A percentile compares a stretch with the other conserved stretches of the same genome.
Conservation (phyloP, 2,113 vertebrate species). For the Illadopsis cleaveri region DNA sequence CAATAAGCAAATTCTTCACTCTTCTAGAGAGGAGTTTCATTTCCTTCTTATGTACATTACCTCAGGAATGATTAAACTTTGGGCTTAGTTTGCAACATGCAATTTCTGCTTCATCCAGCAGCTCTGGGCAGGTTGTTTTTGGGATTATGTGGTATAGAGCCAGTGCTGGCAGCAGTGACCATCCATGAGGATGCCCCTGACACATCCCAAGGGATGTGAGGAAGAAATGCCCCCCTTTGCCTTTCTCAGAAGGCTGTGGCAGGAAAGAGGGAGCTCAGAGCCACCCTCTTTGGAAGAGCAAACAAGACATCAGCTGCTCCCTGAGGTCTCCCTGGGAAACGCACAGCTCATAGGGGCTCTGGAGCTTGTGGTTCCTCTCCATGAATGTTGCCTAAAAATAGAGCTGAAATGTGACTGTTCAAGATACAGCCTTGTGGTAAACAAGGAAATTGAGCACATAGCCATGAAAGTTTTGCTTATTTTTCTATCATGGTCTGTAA, state of each 20-base stretch:
- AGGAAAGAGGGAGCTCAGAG: neutral
- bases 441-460: neutral
- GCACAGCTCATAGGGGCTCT: neutral
- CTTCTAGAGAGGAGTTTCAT: neutral
- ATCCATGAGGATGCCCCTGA: fast-evolving
- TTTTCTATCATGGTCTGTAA: neutral
- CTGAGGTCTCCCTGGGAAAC: neutral
- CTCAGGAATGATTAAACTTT: neutral
- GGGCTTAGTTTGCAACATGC: neutral
- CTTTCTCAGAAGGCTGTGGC: neutral
- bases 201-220: neutral
- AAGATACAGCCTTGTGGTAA: constrained; percentile 1
- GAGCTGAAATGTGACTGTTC: constrained; percentile 20
- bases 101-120: neutral
- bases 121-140: neutral
- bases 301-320: neutral
- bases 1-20: neutral
- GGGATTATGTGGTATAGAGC: neutral
- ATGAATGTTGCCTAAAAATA: constrained; percentile 29
- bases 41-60: neutral
- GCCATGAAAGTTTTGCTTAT: neutral
- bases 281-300: neutral
- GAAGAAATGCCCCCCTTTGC: neutral
- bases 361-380: neutral
- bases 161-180: neutral